A percentile compares a stretch with the other conserved stretches of the same genome.
phyloP scores from a whole-genome alignment of 2,888 invertebrate species.

The Gastracanthus pulcherrimus region DNA sequence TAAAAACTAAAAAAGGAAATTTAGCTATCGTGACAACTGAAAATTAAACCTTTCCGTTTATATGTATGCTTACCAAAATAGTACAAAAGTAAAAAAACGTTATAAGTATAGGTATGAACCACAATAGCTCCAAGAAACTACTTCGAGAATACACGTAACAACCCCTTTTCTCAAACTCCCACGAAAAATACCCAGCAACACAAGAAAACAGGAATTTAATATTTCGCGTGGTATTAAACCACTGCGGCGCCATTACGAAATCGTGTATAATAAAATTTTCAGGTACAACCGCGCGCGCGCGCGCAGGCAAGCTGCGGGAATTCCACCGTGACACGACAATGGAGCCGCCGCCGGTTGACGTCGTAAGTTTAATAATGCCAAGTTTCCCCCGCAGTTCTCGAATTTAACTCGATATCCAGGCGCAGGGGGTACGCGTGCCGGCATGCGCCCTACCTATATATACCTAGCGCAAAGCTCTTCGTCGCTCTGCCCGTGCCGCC shows the following conservation, averaged over 20 bases:
- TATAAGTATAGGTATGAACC: too few species aligned
- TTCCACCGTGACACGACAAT: conserved; percentile 29
- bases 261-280: conserved; percentile 37
- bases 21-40: too few species aligned
- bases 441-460: too few species aligned
- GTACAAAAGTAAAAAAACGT: too few species aligned
- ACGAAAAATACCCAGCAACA: background rate
- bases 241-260: conserved; percentile 19
- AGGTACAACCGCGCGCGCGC: background rate
- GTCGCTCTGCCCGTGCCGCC: too few species aligned
- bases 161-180: too few species aligned
- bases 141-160: too few species aligned
- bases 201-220: conserved; percentile 18
- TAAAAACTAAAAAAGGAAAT: too few species aligned
- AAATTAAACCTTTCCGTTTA: too few species aligned
- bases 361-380: conserved; percentile 61
- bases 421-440: conserved; percentile 60
- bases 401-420: conserved; percentile 52
- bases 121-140: too few species aligned
- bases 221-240: conserved; percentile 33
- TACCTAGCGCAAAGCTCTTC: too few species aligned
- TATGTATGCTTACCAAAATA: too few species aligned
- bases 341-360: conserved; percentile 9
- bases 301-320: background rate
- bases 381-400: conserved; percentile 46